These are phyloP conservation scores for Rhizomys pruinosus DNA, from an alignment of 2,113 vertebrate genomes.

Conservation along the genomic window DNA sequence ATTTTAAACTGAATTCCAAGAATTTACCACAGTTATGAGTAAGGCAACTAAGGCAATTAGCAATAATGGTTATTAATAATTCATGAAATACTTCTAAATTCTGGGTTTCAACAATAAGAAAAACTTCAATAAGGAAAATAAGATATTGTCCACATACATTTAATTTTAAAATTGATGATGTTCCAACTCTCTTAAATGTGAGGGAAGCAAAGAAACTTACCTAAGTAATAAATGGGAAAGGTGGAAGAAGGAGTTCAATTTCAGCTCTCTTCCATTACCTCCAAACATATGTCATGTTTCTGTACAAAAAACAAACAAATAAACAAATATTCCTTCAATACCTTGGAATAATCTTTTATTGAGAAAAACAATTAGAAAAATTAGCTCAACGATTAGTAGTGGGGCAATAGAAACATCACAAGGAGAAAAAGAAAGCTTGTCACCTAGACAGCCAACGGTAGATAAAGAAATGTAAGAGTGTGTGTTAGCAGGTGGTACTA, in stretches of 20 bases:
- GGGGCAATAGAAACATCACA: no score
- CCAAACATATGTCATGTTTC: not conserved
- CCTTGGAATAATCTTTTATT: not conserved
- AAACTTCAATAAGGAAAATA: not conserved
- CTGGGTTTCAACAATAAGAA: not conserved
- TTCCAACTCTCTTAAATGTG: not conserved
- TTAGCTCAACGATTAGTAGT: not conserved
- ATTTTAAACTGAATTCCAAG: not conserved
- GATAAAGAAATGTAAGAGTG: not conserved
- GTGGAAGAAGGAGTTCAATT: not conserved
- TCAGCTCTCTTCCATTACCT: not conserved
- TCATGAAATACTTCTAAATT: not conserved
- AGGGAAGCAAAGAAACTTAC: not conserved
- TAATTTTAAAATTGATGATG: not conserved
- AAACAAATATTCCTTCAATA: not conserved
- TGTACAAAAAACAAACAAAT: not conserved
- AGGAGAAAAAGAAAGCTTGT: not conserved
- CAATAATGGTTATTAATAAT: not conserved
- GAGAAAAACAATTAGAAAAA: not conserved
- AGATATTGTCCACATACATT: not conserved
- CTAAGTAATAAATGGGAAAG: not conserved
- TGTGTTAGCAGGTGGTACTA: accelerated
- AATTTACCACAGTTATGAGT: not conserved
- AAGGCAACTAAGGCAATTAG: not conserved
- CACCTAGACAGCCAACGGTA: not conserved